phyloP scores from a whole-genome alignment of 2,888 invertebrate genomes.

The Chydorus sphaericus region DNA sequence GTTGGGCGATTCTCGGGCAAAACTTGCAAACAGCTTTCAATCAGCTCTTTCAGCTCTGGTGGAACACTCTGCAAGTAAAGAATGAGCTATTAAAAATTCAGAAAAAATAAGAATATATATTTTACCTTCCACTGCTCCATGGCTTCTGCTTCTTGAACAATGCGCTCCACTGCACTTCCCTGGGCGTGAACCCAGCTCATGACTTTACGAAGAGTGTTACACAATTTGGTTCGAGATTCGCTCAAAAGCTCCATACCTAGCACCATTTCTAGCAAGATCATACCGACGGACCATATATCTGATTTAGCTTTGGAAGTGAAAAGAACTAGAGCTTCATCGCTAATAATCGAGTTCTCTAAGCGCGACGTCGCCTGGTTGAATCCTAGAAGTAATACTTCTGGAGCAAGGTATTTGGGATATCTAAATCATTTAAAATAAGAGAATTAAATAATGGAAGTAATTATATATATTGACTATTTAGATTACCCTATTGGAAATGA shows the following conservation, averaged over 20 bases:
- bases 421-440: slow-evolving; percentile 29
- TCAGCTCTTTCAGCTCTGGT: slow-evolving; percentile 19
- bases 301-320: slow-evolving; percentile 40
- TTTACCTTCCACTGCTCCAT: slow-evolving; percentile 24
- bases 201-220: slow-evolving; percentile 56
- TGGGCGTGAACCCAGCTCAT: slow-evolving; percentile 46
- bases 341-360: not conserved
- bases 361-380: slow-evolving; percentile 24
- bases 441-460: slow-evolving; percentile 15
- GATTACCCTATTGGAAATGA: slow-evolving; percentile 55
- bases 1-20: slow-evolving; percentile 45
- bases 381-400: slow-evolving; percentile 58
- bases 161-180: slow-evolving; percentile 46
- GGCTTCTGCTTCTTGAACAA: slow-evolving; percentile 46
- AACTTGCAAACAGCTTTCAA: slow-evolving; percentile 47
- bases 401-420: slow-evolving; percentile 61
- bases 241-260: slow-evolving; percentile 55
- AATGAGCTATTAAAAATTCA: not conserved
- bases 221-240: slow-evolving; percentile 44
- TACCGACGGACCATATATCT: slow-evolving; percentile 90
- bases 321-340: slow-evolving; percentile 9
- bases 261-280: slow-evolving; percentile 66
- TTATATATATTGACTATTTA: slow-evolving; percentile 11
- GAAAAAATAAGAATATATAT: slow-evolving; percentile 35
- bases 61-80: not conserved